Percentiles rank a stretch among this genome's conserved stretches.
These are phyloP conservation scores for Drosophila persimilis DNA, from an alignment of 1,140 invertebrate species.

Conservation along the genomic window DNA sequence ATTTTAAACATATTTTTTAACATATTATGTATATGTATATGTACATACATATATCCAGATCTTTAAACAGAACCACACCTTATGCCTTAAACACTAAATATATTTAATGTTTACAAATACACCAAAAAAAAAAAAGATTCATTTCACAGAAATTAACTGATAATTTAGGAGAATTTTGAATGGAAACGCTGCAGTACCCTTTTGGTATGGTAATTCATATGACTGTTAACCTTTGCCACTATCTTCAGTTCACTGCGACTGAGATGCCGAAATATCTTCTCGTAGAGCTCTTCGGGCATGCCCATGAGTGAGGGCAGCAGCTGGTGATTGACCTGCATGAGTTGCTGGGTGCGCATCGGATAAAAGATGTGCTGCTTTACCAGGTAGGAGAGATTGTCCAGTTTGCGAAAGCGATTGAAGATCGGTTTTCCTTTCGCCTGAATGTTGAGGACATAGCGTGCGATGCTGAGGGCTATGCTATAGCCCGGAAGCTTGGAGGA, in stretches of 20 bases:
- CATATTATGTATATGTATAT: too few relatives aligned
- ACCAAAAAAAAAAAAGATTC: background rate
- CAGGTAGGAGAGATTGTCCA: slow-evolving; percentile 56
- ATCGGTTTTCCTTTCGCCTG: slow-evolving; percentile 48
- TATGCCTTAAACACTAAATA: slow-evolving; percentile 2
- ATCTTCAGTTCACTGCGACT: slow-evolving; percentile 54
- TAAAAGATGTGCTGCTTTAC: slow-evolving; percentile 70
- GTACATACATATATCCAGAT: too few relatives aligned
- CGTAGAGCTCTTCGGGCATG: slow-evolving; percentile 58
- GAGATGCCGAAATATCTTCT: slow-evolving; percentile 60
- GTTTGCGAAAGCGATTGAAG: slow-evolving; percentile 57
- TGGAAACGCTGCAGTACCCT: background rate
- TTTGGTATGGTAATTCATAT: slow-evolving; percentile 37
- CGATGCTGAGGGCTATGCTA: slow-evolving; percentile 62
- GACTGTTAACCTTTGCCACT: slow-evolving; percentile 61
- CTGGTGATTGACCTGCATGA: slow-evolving; percentile 32
- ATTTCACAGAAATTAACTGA: slow-evolving; percentile 13
- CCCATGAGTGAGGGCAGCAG: slow-evolving; percentile 57
- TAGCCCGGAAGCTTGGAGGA: slow-evolving; percentile 38
- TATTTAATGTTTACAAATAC: background rate
- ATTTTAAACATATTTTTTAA: too few relatives aligned
- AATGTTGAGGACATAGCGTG: slow-evolving; percentile 62
- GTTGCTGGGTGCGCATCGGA: slow-evolving; percentile 63
- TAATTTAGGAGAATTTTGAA: background rate
- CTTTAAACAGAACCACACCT: too few relatives aligned